A percentile compares a stretch with the other conserved stretches of the same genome.
Conservation (phyloP, 2,888 invertebrate genomes). For the Tachina lurida region DNA sequence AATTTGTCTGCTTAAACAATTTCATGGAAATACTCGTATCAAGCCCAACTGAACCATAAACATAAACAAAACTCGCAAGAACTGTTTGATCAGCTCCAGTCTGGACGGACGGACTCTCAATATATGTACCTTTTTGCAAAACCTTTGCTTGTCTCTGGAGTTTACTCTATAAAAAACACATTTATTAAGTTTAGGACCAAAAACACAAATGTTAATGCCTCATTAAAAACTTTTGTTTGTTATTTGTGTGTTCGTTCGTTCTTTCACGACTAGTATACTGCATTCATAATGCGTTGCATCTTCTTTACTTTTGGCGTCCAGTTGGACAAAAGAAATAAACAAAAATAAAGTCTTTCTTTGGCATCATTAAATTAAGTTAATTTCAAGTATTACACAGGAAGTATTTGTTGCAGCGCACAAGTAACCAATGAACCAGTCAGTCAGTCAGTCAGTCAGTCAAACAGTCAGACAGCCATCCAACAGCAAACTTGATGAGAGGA, state of each 20-base stretch:
- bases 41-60: conserved; percentile 34
- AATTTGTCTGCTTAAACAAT: conserved; percentile 40
- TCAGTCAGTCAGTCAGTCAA: conserved; percentile 3
- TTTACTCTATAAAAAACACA: conserved; percentile 28
- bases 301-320: conserved; percentile 32
- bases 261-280: conserved; percentile 1
- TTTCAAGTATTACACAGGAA: conserved; percentile 65
- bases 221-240: conserved; percentile 58
- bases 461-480: conserved; percentile 14
- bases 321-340: conserved; percentile 43
- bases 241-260: conserved; percentile 34
- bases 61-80: conserved; percentile 40
- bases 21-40: conserved; percentile 55
- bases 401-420: conserved; percentile 21
- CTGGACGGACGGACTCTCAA: not conserved
- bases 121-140: conserved; percentile 1
- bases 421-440: conserved; percentile 44
- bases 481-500: conserved; percentile 13
- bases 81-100: conserved; percentile 22
- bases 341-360: conserved; percentile 52
- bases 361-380: conserved; percentile 73
- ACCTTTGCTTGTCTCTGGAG: conserved; percentile 26
- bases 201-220: conserved; percentile 47
- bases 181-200: conserved; percentile 34
- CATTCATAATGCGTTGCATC: conserved; percentile 32